Evolutionary conservation across 2,113 vertebrate genomes (phyloP).

Genomic region (Psephotus haematonotus): DNA sequence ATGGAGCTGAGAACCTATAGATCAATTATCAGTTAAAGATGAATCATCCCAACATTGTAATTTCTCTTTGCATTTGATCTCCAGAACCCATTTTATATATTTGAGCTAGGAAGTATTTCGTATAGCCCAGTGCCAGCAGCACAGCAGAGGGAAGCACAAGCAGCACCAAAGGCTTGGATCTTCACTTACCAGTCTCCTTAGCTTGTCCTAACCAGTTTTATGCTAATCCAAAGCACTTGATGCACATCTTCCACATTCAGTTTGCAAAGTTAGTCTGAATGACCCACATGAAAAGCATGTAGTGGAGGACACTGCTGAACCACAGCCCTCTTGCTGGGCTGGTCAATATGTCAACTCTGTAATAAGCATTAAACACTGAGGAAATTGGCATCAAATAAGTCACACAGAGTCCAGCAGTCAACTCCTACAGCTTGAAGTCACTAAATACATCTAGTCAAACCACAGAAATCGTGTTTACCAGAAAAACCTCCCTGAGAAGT

Average conservation of each 20-base stretch:
- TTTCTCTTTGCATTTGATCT: background rate
- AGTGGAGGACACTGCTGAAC: background rate
- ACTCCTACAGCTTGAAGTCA: background rate
- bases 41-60: background rate
- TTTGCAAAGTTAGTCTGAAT: background rate
- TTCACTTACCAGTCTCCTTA: background rate
- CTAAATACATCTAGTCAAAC: background rate
- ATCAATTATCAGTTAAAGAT: background rate
- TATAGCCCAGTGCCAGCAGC: background rate
- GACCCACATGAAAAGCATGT: background rate
- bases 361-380: background rate
- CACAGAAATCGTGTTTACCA: background rate
- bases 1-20: background rate
- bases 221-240: background rate
- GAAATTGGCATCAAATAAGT: background rate
- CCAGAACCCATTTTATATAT: accelerated
- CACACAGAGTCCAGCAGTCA: background rate
- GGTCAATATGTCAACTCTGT: background rate
- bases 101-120: background rate
- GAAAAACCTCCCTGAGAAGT: background rate
- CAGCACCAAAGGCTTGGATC: background rate
- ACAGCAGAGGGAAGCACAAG: background rate
- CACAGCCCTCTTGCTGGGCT: background rate
- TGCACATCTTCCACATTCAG: background rate
- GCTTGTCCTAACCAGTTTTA: background rate